phyloP scores from a whole-genome alignment of 2,888 invertebrate species.

The Agrilus biguttatus region DNA sequence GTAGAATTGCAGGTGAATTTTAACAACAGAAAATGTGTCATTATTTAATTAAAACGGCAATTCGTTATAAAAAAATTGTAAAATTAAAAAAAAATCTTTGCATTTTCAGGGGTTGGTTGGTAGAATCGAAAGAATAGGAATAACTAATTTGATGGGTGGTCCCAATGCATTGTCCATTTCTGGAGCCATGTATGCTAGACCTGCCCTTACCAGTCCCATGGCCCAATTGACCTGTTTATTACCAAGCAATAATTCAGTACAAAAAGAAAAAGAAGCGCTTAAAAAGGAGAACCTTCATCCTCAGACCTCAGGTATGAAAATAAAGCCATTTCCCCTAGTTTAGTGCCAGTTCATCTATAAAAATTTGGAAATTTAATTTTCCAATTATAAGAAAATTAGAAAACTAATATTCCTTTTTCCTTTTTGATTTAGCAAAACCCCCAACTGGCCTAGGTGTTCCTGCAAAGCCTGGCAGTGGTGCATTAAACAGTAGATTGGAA shows the following conservation, averaged over 20 bases:
- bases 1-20: neutral
- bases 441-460: slow-evolving; percentile 39
- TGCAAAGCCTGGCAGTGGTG: slow-evolving; percentile 44
- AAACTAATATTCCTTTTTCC: no score
- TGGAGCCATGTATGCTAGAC: slow-evolving; percentile 44
- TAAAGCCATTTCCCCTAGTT: neutral
- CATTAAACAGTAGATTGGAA: slow-evolving; percentile 31
- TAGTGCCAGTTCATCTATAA: neutral
- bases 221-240: slow-evolving; percentile 59
- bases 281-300: no score
- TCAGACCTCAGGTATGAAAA: neutral
- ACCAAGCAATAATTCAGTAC: slow-evolving; percentile 19
- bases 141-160: slow-evolving; percentile 51
- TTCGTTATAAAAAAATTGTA: neutral
- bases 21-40: neutral
- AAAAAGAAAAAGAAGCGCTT: no score
- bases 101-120: slow-evolving; percentile 37
- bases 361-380: no score
- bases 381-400: no score
- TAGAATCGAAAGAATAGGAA: slow-evolving; percentile 52
- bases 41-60: slow-evolving; percentile 4
- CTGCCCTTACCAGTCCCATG: slow-evolving; percentile 60
- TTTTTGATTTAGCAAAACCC: slow-evolving; percentile 18
- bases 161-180: slow-evolving; percentile 45
- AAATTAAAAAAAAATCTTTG: neutral